phyloP scores from a whole-genome alignment of 2,888 invertebrate genomes.

The Branchinecta sandiegonensis region DNA sequence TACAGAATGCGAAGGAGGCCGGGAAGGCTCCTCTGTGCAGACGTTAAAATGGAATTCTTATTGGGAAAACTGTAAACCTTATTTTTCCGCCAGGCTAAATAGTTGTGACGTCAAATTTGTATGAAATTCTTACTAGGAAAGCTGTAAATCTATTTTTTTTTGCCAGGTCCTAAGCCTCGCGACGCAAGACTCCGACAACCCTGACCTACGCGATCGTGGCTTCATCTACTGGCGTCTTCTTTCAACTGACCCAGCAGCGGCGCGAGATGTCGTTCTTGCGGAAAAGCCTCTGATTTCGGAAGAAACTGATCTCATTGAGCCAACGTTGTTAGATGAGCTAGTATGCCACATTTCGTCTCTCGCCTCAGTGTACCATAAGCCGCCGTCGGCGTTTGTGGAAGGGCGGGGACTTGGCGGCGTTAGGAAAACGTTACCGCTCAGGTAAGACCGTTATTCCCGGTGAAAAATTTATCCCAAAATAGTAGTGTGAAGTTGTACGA shows the following conservation, averaged over 20 bases:
- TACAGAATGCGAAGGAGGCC: too few species aligned
- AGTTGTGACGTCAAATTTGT: neutral
- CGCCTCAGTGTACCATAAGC: slow-evolving; percentile 97
- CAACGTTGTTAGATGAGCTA: slow-evolving; percentile 89
- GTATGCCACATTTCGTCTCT: slow-evolving; percentile 97
- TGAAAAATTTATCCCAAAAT: too few species aligned
- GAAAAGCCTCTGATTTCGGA: slow-evolving; percentile 98
- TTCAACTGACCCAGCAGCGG: slow-evolving; percentile 97
- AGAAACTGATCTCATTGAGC: slow-evolving; percentile 94
- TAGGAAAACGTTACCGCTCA: slow-evolving; percentile 22
- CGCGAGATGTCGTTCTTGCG: slow-evolving; percentile 95
- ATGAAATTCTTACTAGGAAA: neutral
- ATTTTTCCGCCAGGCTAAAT: too few species aligned
- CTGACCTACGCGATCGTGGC: slow-evolving; percentile 91
- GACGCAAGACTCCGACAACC: slow-evolving; percentile 79
- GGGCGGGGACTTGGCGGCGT: slow-evolving; percentile 40
- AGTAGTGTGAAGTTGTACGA: too few species aligned
- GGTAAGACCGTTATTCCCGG: neutral
- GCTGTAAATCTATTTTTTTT: neutral
- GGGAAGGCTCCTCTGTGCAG: too few species aligned
- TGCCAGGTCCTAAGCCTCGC: slow-evolving; percentile 23
- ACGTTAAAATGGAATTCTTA: too few species aligned
- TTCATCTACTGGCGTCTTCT: slow-evolving; percentile 98
- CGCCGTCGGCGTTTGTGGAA: slow-evolving; percentile 96
- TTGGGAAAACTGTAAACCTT: too few species aligned